phyloP scores from a whole-genome alignment of 1,140 invertebrate species.

The Saxidomus purpurata region DNA sequence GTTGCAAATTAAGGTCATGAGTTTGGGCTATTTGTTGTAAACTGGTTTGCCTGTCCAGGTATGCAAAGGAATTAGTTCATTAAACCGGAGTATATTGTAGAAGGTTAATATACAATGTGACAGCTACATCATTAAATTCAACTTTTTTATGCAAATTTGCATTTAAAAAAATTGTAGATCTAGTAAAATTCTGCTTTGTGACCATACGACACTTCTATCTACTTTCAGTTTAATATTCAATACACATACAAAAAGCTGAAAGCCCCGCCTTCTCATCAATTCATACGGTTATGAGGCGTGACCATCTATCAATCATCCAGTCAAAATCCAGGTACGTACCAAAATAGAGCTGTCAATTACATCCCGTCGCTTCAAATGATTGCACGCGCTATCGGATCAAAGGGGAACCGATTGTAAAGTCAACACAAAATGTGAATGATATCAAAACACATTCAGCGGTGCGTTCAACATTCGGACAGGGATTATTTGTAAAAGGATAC shows the following conservation, averaged over 20 bases:
- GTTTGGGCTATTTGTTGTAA: too few relatives aligned
- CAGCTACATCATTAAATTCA: too few relatives aligned
- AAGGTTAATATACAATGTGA: too few relatives aligned
- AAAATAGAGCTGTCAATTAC: constrained; percentile 56
- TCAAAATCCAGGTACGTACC: constrained; percentile 49
- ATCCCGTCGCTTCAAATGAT: constrained; percentile 36
- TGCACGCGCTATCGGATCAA: constrained; percentile 40
- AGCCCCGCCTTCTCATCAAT: constrained; percentile 48
- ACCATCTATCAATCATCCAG: constrained; percentile 58
- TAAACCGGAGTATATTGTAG: too few relatives aligned
- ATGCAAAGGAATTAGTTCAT: too few relatives aligned
- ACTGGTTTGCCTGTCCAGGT: too few relatives aligned
- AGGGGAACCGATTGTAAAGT: constrained; percentile 51
- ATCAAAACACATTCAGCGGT: constrained; percentile 47
- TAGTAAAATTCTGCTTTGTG: too few relatives aligned
- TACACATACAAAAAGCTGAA: background rate
- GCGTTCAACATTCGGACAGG: constrained; percentile 32
- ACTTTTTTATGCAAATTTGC: too few relatives aligned
- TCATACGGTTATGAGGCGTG: constrained; percentile 45
- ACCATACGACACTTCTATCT: background rate
- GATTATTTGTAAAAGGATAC: constrained; percentile 46
- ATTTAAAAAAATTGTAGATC: too few relatives aligned
- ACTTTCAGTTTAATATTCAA: background rate
- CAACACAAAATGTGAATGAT: constrained; percentile 58
- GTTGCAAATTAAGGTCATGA: too few relatives aligned